Percentiles rank a stretch among this genome's conserved stretches.
These are phyloP conservation scores for Porites lobata DNA, from an alignment of 92 coral and sea anemone genomes.

Conservation along the genomic window DNA sequence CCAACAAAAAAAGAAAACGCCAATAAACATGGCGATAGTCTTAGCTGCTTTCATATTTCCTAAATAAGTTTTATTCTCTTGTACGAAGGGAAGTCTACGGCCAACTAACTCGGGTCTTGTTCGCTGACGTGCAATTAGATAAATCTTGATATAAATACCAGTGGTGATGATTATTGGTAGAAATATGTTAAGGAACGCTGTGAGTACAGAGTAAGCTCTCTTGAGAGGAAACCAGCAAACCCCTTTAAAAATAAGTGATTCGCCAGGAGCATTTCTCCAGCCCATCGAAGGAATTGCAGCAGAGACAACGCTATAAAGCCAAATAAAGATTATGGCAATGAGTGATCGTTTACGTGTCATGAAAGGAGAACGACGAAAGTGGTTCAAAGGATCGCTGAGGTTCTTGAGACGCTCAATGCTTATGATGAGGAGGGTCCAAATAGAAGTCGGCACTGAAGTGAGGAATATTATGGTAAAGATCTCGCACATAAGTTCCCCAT, in stretches of 20 bases:
- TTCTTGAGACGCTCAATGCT: slow-evolving; percentile 79
- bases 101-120: neutral
- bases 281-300: slow-evolving; percentile 84
- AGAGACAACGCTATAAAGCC: slow-evolving; percentile 83
- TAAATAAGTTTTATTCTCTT: slow-evolving; percentile 48
- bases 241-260: slow-evolving; percentile 23
- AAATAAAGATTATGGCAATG: slow-evolving; percentile 58
- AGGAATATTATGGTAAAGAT: slow-evolving; percentile 69
- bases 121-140: slow-evolving; percentile 49
- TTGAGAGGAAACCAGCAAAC: slow-evolving; percentile 64
- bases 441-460: slow-evolving; percentile 70
- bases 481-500: slow-evolving; percentile 72
- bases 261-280: slow-evolving; percentile 59
- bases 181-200: slow-evolving; percentile 57
- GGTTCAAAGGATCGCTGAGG: slow-evolving; percentile 78
- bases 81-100: neutral
- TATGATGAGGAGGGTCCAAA: slow-evolving; percentile 69
- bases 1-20: slow-evolving; percentile 78
- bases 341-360: slow-evolving; percentile 83
- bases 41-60: slow-evolving; percentile 79
- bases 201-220: slow-evolving; percentile 34
- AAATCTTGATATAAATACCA: slow-evolving; percentile 65
- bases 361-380: slow-evolving; percentile 77
- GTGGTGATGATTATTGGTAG: slow-evolving; percentile 60
- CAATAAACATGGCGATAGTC: slow-evolving; percentile 72